Conservation (phyloP, 2,113 vertebrate genomes). For the Egretta garzetta region DNA sequence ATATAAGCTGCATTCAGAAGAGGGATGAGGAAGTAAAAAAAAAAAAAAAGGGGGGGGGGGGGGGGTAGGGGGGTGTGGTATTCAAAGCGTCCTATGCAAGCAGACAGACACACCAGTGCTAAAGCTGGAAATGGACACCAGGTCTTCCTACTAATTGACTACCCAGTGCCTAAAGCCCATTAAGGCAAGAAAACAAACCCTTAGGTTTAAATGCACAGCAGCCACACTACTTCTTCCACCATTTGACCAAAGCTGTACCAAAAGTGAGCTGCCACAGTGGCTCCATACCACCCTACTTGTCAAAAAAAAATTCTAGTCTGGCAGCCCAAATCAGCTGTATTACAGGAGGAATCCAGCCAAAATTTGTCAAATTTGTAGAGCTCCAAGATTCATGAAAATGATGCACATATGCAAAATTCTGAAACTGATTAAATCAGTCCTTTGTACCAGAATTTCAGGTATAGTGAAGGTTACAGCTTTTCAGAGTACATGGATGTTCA, state of each 20-base stretch:
- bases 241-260: background rate
- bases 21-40: background rate
- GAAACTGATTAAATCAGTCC: background rate
- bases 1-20: background rate
- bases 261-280: background rate
- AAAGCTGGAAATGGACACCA: background rate
- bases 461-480: background rate
- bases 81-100: background rate
- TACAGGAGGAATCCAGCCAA: background rate
- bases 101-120: background rate
- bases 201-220: background rate
- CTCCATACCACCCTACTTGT: background rate
- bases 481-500: background rate
- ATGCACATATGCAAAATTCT: background rate
- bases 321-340: background rate
- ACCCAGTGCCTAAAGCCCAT: background rate
- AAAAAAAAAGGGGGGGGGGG: fast-evolving
- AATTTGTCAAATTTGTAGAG: background rate
- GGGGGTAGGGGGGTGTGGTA: background rate
- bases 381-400: background rate
- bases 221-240: background rate
- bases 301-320: background rate
- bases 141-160: background rate
- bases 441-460: background rate
- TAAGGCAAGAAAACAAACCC: background rate